Evolutionary conservation across 92 coral and sea anemone genomes (phyloP), one percentile per base, ranked within the genome.

Genomic region (Parazoanthus atlanticus): DNA sequence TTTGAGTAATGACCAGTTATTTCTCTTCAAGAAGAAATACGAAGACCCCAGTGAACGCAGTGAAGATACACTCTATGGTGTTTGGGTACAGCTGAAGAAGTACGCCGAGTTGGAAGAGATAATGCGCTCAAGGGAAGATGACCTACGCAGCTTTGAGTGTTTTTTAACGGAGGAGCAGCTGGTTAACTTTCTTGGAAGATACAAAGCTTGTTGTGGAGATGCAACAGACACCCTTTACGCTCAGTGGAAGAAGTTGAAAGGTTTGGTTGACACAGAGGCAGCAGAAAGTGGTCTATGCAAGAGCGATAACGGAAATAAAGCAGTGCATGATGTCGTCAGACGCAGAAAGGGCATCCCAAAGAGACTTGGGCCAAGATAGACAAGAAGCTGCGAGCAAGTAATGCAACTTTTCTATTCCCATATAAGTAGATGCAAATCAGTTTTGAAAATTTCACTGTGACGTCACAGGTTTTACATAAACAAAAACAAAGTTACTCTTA

Each of bases 331-430:
- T 28, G 19, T 5, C 9, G 32, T 71, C 76, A 71, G 76, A 30
- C 76, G 76, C 6, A 71, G 76, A 71, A 71, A 71, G 19, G 76
- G 76, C 10, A 29, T 71, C 28, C 76, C 76, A 71, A 71, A 71
- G 76, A 71, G 76, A 34, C 34, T 30, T 16, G 76, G 76, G 1
- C 32, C 8, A 71, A 71, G 76, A 71, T 31, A 71, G 15, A 30
- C 32, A 30, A 71, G 76, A 71, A 46, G 49, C 49, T 46, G 49
- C 49, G 49, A 46, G 11, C 49, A 46, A 9, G 12, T 46, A 46
- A 9, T 46, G 12, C 49, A 46, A 46, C 49, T 46, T 10, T 8
- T 46, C 49, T 46, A 8, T 46, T 46, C 49, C 49, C 49, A 46
- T 8, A 46, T 8, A 46, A 46, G 49, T 46, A 46, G 49, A 46